Conservation (phyloP, 2,113 vertebrate species). For the Phaethon lepturus region DNA sequence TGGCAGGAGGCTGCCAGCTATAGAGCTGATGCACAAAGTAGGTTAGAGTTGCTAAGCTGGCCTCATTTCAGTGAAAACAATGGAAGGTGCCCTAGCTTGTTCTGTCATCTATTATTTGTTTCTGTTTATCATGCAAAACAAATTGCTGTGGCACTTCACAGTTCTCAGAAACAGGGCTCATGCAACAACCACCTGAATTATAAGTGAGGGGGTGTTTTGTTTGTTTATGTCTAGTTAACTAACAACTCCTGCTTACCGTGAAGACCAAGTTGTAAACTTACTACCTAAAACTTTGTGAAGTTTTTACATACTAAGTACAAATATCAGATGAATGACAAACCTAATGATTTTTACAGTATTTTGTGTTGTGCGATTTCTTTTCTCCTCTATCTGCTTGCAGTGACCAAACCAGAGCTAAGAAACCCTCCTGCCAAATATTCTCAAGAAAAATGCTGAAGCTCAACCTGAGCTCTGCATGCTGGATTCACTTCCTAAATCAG, state of each 20-base stretch:
- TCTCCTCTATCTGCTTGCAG: not conserved
- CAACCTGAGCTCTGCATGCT: not conserved
- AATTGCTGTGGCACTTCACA: not conserved
- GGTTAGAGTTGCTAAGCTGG: not conserved
- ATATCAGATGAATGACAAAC: not conserved
- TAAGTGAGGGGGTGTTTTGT: fast-evolving
- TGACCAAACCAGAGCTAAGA: not conserved
- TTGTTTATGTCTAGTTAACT: not conserved
- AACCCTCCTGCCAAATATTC: not conserved
- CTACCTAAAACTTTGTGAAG: not conserved
- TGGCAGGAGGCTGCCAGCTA: not conserved
- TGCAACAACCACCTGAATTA: not conserved
- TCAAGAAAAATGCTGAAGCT: not conserved
- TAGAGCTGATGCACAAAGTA: not conserved
- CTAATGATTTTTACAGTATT: not conserved
- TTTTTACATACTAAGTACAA: not conserved
- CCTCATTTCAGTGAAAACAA: not conserved
- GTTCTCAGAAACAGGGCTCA: not conserved
- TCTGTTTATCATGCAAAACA: not conserved
- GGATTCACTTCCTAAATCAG: not conserved
- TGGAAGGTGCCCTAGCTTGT: not conserved
- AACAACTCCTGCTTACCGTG: not conserved
- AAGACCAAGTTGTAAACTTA: not conserved
- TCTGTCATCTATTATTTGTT: not conserved
- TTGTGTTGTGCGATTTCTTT: not conserved